Percentiles rank a stretch among this genome's conserved stretches.
Conservation (phyloP, 2,113 vertebrate species). For the Paralichthys olivaceus region DNA sequence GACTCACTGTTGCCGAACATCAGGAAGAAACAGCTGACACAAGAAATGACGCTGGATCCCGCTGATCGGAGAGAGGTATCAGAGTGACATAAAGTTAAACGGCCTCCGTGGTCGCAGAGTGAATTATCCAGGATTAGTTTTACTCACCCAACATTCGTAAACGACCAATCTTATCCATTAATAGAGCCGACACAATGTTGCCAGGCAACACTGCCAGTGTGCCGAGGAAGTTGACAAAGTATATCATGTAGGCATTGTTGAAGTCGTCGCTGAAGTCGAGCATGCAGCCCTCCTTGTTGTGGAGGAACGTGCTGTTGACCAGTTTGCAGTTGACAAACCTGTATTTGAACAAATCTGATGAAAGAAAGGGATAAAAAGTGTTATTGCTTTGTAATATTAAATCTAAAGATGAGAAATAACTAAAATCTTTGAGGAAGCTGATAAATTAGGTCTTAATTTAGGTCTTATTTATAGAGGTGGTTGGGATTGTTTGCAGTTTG, state of each 20-base stretch:
- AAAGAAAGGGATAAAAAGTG: not conserved
- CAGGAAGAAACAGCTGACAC: constrained; percentile 97
- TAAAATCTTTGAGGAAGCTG: not conserved
- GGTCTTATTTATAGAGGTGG: too few relatives aligned
- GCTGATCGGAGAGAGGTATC: constrained; percentile 77
- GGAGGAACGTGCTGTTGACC: constrained; percentile 94
- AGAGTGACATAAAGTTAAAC: not conserved
- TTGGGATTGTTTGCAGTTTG: too few relatives aligned
- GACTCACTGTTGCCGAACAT: constrained; percentile 97
- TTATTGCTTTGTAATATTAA: not conserved
- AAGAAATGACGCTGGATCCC: constrained; percentile 96
- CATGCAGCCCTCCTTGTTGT: constrained; percentile 97
- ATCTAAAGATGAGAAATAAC: not conserved
- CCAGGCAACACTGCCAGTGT: constrained; percentile 94
- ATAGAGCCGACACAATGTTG: constrained; percentile 95
- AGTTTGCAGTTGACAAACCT: constrained; percentile 92
- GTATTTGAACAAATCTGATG: constrained; percentile 95
- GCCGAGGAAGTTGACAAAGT: constrained; percentile 97
- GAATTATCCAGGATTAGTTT: constrained; percentile 10
- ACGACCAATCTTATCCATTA: constrained; percentile 98
- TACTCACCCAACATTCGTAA: constrained; percentile 93
- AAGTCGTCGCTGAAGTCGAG: constrained; percentile 94
- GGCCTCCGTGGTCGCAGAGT: not conserved
- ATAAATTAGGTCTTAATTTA: too few relatives aligned
- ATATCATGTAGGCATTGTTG: constrained; percentile 98